Conservation (phyloP, 2,888 invertebrate genomes). For the Pollenia labialis region DNA sequence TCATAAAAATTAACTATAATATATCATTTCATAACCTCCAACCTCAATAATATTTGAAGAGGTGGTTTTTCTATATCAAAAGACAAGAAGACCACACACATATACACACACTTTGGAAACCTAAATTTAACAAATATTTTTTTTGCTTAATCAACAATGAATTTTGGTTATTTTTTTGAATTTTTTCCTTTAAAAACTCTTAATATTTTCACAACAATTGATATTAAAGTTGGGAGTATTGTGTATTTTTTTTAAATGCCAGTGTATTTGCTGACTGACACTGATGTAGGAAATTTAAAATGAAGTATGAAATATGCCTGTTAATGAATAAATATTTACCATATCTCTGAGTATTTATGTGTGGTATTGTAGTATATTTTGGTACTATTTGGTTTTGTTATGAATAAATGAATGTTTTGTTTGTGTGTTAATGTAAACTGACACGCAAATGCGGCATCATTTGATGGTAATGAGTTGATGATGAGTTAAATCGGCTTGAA, state of each 20-base stretch:
- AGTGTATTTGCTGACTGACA: no score
- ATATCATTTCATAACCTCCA: conserved; percentile 60
- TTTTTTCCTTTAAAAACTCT: conserved; percentile 27
- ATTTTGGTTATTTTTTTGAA: not conserved
- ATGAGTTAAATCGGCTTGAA: conserved; percentile 68
- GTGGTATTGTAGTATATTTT: conserved; percentile 3
- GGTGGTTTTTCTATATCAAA: conserved; percentile 45
- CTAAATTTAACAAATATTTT: conserved; percentile 41
- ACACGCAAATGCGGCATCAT: conserved; percentile 72
- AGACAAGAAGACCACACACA: conserved; percentile 57
- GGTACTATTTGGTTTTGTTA: not conserved
- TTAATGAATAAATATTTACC: conserved; percentile 31
- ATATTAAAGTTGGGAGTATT: conserved; percentile 7
- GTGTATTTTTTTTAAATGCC: not conserved
- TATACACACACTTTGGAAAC: not conserved
- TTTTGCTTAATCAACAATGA: conserved; percentile 10
- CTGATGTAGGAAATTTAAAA: conserved; percentile 33
- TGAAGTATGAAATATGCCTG: conserved; percentile 37
- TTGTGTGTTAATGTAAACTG: conserved; percentile 66
- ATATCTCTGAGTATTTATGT: not conserved
- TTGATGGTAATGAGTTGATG: conserved; percentile 73
- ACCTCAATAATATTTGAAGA: conserved; percentile 37
- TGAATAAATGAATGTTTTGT: conserved; percentile 25
- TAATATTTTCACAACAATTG: conserved; percentile 47
- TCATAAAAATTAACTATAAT: conserved; percentile 46